Percentiles rank a stretch among this genome's conserved stretches.
Evolutionary conservation across 92 coral and sea anemone genomes (phyloP).

Genomic region (Epizoanthus scotinus): DNA sequence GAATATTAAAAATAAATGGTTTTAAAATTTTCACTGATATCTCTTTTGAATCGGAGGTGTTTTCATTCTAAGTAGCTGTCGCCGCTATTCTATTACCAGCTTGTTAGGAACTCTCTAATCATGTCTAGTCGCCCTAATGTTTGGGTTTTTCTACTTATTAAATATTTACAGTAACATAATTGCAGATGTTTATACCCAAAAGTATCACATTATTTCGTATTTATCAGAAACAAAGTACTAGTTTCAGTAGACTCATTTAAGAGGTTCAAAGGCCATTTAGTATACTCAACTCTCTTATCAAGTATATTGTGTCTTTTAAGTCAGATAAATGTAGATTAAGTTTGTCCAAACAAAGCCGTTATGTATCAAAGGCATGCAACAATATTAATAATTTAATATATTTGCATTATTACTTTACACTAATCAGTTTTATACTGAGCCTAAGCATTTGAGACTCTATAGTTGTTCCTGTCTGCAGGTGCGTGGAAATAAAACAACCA

Average conservation of each 20-base stretch:
- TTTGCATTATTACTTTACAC: too few species aligned
- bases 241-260: too few species aligned
- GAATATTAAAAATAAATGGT: too few species aligned
- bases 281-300: too few species aligned
- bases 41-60: too few species aligned
- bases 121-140: not conserved
- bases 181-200: not conserved
- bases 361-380: not conserved
- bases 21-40: too few species aligned
- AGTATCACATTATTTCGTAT: not conserved
- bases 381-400: not conserved
- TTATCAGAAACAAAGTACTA: too few species aligned
- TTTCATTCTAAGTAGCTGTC: too few species aligned
- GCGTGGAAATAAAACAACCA: not conserved
- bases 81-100: too few species aligned
- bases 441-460: not conserved
- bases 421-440: too few species aligned
- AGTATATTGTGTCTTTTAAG: not conserved
- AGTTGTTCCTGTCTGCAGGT: not conserved
- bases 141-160: constrained; percentile 1
- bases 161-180: not conserved
- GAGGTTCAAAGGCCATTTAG: too few species aligned
- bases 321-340: not conserved
- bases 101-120: too few species aligned
- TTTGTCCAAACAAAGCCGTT: not conserved